Percentiles rank a stretch among this genome's conserved stretches.
phyloP scores from a whole-genome alignment of 2,888 invertebrate genomes.

The Ectemnius continuus region DNA sequence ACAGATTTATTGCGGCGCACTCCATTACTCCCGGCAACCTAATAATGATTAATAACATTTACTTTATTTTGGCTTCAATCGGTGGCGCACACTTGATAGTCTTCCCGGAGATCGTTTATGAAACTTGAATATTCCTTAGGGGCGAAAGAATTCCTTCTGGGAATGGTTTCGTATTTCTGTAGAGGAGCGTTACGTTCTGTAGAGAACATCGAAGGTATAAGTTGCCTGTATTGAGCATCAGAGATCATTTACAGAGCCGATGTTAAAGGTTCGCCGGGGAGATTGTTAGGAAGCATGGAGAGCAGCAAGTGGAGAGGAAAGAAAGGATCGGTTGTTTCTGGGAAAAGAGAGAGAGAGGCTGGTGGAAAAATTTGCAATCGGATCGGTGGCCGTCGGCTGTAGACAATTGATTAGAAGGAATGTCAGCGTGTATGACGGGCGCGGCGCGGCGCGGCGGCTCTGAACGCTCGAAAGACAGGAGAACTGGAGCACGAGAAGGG shows the following conservation, averaged over 20 bases:
- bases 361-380: slow-evolving; percentile 43
- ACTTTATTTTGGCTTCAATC: not conserved
- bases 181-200: not conserved
- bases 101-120: not conserved
- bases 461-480: slow-evolving; percentile 6
- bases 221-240: not conserved
- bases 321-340: no score
- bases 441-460: no score
- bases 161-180: not conserved
- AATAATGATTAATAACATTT: not conserved
- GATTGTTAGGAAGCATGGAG: no score
- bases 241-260: not conserved
- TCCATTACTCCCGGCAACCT: not conserved
- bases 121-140: not conserved
- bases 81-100: not conserved
- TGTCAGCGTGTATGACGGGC: slow-evolving; percentile 34
- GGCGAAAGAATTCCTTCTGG: not conserved
- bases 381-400: slow-evolving; percentile 31
- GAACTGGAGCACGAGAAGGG: not conserved
- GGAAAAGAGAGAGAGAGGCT: not conserved
- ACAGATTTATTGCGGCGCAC: not conserved
- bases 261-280: not conserved
- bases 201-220: no score
- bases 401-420: slow-evolving; percentile 44
- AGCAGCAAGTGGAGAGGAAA: no score